Evolutionary conservation across 2,113 vertebrate species (phyloP).

Genomic region (Micromys minutus): DNA sequence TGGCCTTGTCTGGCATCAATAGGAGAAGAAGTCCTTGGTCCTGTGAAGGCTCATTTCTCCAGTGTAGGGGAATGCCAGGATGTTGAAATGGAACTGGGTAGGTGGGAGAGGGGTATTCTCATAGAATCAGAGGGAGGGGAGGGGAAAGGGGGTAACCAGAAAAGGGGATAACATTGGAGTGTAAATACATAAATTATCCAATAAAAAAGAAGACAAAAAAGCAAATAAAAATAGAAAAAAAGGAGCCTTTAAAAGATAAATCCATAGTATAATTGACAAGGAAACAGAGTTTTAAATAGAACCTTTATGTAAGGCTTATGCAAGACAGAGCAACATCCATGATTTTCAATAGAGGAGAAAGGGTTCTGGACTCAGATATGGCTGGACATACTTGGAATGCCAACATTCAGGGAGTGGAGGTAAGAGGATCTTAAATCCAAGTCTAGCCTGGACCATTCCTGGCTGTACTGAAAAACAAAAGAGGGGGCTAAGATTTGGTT

Average conservation of each 20-base stretch:
- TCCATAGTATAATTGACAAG: not conserved
- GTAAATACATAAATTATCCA: too few species aligned
- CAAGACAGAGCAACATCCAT: slow-evolving; percentile 6
- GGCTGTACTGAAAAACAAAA: not conserved
- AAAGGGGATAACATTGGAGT: too few species aligned
- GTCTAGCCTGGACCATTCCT: not conserved
- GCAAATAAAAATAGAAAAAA: too few species aligned
- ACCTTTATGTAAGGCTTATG: slow-evolving; percentile 50
- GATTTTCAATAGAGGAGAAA: not conserved
- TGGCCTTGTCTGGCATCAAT: too few species aligned
- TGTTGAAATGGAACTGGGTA: too few species aligned
- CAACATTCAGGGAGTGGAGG: not conserved
- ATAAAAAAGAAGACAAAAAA: too few species aligned
- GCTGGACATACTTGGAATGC: not conserved
- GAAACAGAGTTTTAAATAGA: slow-evolving; percentile 19
- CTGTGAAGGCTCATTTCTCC: too few species aligned
- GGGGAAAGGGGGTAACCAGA: too few species aligned
- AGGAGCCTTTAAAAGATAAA: slow-evolving; percentile 29
- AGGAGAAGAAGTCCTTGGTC: too few species aligned
- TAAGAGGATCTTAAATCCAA: not conserved
- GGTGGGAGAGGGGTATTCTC: too few species aligned
- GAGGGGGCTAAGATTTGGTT: not conserved
- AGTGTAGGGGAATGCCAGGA: too few species aligned
- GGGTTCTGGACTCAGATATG: not conserved
- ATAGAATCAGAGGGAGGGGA: too few species aligned